These are phyloP conservation scores for Ardeotis arabs DNA, from an alignment of 2,113 vertebrate species.

Conservation along the genomic window DNA sequence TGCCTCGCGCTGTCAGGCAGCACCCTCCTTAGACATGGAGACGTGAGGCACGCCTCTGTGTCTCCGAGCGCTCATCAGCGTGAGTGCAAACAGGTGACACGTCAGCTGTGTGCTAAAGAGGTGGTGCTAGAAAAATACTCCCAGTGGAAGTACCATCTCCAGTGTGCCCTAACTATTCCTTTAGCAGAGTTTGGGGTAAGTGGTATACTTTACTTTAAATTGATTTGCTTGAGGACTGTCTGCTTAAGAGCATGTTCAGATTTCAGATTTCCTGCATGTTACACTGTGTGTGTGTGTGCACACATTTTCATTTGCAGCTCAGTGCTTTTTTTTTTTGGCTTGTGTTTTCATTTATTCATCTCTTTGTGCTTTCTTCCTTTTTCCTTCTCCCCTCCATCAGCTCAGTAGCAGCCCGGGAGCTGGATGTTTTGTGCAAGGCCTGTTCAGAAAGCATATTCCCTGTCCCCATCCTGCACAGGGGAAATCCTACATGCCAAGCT, in stretches of 20 bases:
- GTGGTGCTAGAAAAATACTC: constrained; percentile 58
- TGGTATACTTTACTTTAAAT: neutral
- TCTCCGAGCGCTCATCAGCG: constrained; percentile 49
- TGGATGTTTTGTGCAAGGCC: neutral
- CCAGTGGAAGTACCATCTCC: neutral
- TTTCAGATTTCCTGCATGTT: neutral
- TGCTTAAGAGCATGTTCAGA: neutral
- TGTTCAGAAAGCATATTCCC: neutral
- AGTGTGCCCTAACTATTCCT: constrained; percentile 31
- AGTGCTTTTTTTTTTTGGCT: neutral
- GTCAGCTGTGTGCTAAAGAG: constrained; percentile 56
- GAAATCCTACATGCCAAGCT: neutral
- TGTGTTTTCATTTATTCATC: neutral
- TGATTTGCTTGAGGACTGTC: neutral
- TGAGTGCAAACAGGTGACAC: constrained; percentile 62
- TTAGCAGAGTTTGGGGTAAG: constrained; percentile 55
- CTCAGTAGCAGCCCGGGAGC: neutral
- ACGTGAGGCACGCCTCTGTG: constrained; percentile 54
- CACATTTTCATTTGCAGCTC: neutral
- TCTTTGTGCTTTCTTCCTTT: neutral
- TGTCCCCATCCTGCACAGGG: neutral
- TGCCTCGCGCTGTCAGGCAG: neutral
- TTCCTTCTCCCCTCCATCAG: neutral
- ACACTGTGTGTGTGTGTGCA: neutral
- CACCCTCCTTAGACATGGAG: neutral